Evolutionary conservation across 2,113 vertebrate species (phyloP), one percentile per base, ranked within the genome.

Genomic region (Rhinolophus sinicus): DNA sequence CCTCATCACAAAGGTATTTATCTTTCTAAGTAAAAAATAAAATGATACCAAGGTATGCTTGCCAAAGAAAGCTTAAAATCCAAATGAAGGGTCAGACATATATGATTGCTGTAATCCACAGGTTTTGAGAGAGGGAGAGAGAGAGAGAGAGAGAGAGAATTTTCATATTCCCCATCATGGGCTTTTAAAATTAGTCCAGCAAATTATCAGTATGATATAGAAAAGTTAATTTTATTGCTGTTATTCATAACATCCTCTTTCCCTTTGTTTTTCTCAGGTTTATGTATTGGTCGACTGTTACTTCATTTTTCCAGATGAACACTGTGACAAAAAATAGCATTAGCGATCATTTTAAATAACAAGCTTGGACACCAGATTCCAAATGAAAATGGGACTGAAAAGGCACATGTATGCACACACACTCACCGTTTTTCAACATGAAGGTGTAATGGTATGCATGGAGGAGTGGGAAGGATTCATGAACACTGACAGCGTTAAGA

Each of bases 1-100:
- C 69, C 54, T 97, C 88, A 97, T 95, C 80, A 96, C 16, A 52
- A 73, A 95, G 38, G 35, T 83, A 96, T 96, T 98, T 90, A 40
- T 97, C 83, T 94, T 98, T 94, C 78, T 77, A 80, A 96, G 89
- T 28, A 96, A 90, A 87, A 97, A 93, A 85, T 19, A 35, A 95
- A 95, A 75, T 82, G 50, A 56, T 78, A 52, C 40, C 19, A 88
- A 92, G 12, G 14, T 93, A 52, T 10, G 35, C 33, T 84, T 70
- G 38, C 58, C 58, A 90, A 90, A 72, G 44, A 92, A 92, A 90
- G 50, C 44, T 87, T 93, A 70, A 87, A 67, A 93, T 58, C 62
- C 80, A 95, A 93, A 83, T 64, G 35, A 90, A 90, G 1, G 35
- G 14, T 84, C 65, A 87, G 56, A 84, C 30, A 24, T 58, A 38